These are phyloP conservation scores for Clavelina lepadiformis DNA, from an alignment of 23 tunicate genomes.

Conservation along the genomic window DNA sequence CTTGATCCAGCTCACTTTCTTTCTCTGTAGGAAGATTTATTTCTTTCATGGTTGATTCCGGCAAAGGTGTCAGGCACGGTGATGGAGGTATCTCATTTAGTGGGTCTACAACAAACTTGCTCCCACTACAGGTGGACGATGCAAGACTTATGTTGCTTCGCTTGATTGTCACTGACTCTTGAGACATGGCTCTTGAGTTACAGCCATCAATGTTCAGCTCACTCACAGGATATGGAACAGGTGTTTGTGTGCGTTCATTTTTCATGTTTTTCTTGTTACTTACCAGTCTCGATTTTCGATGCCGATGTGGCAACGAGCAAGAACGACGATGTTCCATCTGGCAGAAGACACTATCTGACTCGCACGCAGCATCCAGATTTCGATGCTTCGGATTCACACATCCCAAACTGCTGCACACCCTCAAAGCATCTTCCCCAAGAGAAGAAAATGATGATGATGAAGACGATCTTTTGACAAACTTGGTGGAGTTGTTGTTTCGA, in stretches of 20 bases:
- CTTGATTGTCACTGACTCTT: constrained; percentile 39
- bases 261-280: neutral
- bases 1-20: neutral
- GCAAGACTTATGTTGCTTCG: constrained; percentile 80
- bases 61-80: constrained; percentile 41
- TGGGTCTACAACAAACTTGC: constrained; percentile 88
- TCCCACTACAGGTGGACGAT: constrained; percentile 84
- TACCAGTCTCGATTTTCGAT: neutral
- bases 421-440: neutral
- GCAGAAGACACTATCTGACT: neutral
- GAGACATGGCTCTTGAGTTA: neutral
- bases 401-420: neutral
- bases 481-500: constrained; percentile 14
- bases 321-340: neutral
- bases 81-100: constrained; percentile 55
- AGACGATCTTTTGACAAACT: constrained; percentile 3
- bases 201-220: no score
- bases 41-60: constrained; percentile 21
- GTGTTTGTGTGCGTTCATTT: neutral
- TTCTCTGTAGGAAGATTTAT: neutral
- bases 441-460: constrained; percentile 30
- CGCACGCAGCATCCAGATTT: neutral
- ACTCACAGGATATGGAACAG: constrained; percentile 3
- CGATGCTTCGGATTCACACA: neutral
- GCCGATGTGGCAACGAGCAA: constrained; percentile 14